These are phyloP conservation scores for Craseonycteris thonglongyai DNA, from an alignment of 2,113 vertebrate genomes.

Conservation along the genomic window DNA sequence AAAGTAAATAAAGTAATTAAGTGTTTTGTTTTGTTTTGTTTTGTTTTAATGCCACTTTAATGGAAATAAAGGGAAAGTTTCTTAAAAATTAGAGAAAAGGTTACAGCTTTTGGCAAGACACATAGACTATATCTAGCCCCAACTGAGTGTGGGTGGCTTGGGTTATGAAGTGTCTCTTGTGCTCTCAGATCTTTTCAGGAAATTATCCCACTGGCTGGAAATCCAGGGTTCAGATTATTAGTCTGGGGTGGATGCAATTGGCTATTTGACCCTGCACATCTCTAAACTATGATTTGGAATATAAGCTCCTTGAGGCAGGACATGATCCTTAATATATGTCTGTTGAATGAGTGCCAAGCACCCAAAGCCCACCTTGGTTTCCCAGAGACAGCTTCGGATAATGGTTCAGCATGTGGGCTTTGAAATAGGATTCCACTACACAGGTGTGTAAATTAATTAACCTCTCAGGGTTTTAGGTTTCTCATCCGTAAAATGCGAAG, in stretches of 20 bases:
- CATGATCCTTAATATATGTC: not conserved
- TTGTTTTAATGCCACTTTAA: not conserved
- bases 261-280: not conserved
- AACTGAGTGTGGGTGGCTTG: not conserved
- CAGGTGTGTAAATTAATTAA: not conserved
- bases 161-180: not conserved
- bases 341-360: not conserved
- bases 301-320: not conserved
- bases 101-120: not conserved
- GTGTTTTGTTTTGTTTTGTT: not conserved
- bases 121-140: not conserved
- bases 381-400: not conserved
- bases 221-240: not conserved
- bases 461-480: not conserved
- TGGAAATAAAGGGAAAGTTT: not conserved
- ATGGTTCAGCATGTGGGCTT: not conserved
- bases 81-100: not conserved
- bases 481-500: not conserved
- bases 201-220: not conserved
- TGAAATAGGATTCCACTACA: not conserved
- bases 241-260: not conserved
- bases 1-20: not conserved
- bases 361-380: not conserved
- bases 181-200: not conserved
- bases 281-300: not conserved